Evolutionary conservation across 92 coral and sea anemone species (phyloP).

Genomic region (Siderastrea siderea): DNA sequence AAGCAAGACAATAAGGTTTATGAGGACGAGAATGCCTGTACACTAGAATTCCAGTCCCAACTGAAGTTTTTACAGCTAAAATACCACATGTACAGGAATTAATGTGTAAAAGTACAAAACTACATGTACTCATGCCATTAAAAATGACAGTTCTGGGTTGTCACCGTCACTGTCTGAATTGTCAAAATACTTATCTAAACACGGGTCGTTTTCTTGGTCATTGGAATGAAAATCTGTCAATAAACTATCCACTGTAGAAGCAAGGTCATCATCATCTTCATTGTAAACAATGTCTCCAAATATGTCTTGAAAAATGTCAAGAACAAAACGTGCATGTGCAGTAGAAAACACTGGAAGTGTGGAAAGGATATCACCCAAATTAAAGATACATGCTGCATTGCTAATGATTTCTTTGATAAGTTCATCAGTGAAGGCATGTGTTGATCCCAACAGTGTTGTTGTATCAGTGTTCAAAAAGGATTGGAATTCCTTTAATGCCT

Average conservation of each 20-base stretch:
- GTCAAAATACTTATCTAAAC: conserved; percentile 21
- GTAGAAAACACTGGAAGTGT: conserved; percentile 28
- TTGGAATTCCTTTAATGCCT: conserved; percentile 43
- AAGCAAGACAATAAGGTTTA: too few species aligned
- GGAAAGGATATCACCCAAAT: conserved; percentile 15
- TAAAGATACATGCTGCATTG: conserved; percentile 38
- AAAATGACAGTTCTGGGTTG: conserved; percentile 22
- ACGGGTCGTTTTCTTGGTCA: background rate
- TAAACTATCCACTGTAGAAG: background rate
- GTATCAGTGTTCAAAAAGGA: conserved; percentile 17
- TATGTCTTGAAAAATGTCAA: conserved; percentile 26
- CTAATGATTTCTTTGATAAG: conserved; percentile 25
- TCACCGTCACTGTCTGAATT: conserved; percentile 47
- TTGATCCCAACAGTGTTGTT: conserved; percentile 34
- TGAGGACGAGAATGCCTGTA: too few species aligned
- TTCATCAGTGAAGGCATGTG: conserved; percentile 42
- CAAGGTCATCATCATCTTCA: conserved; percentile 6
- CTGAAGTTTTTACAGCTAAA: background rate
- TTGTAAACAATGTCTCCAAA: conserved; percentile 35
- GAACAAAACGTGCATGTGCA: conserved; percentile 22
- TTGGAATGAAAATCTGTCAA: background rate
- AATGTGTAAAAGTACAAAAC: background rate
- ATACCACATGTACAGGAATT: background rate
- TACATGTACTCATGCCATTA: background rate
- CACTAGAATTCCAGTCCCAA: background rate